Evolutionary conservation across 2,888 invertebrate genomes (phyloP).

Genomic region (Biston stratarius): DNA sequence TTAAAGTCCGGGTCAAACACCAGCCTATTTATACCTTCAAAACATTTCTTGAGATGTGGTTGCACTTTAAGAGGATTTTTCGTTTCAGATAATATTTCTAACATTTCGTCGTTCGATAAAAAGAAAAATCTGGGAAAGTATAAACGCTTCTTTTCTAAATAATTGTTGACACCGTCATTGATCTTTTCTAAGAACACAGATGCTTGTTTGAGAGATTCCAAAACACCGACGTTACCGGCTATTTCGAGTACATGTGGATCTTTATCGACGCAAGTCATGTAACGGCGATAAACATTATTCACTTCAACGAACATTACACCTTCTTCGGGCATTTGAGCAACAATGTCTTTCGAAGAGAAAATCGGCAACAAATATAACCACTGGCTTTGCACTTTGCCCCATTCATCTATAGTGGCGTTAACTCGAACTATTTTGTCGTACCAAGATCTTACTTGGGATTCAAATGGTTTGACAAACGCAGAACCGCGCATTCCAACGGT

Average conservation of each 20-base stretch:
- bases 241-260: constrained; percentile 89
- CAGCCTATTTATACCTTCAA: constrained; percentile 93
- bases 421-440: constrained; percentile 90
- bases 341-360: constrained; percentile 94
- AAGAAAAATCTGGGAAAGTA: constrained; percentile 96
- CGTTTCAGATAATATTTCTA: constrained; percentile 96
- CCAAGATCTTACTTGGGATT: constrained; percentile 89
- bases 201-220: constrained; percentile 90
- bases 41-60: constrained; percentile 95
- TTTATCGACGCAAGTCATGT: constrained; percentile 88
- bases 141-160: constrained; percentile 93
- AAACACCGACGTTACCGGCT: constrained; percentile 88
- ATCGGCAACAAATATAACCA: constrained; percentile 96
- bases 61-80: constrained; percentile 94
- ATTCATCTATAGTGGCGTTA: constrained; percentile 92
- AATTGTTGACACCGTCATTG: constrained; percentile 93
- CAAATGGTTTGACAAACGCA: constrained; percentile 94
- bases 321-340: constrained; percentile 94
- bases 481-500: constrained; percentile 94
- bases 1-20: constrained; percentile 90
- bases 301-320: constrained; percentile 92
- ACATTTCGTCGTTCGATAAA: constrained; percentile 95
- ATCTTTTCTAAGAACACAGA: constrained; percentile 91
- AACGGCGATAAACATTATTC: constrained; percentile 88
- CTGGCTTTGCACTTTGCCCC: constrained; percentile 94